Evolutionary conservation across 2,797 vertebrate species (phyloP), one percentile per base, ranked within the genome.

Genomic region (Phyllotis vaccarum): DNA sequence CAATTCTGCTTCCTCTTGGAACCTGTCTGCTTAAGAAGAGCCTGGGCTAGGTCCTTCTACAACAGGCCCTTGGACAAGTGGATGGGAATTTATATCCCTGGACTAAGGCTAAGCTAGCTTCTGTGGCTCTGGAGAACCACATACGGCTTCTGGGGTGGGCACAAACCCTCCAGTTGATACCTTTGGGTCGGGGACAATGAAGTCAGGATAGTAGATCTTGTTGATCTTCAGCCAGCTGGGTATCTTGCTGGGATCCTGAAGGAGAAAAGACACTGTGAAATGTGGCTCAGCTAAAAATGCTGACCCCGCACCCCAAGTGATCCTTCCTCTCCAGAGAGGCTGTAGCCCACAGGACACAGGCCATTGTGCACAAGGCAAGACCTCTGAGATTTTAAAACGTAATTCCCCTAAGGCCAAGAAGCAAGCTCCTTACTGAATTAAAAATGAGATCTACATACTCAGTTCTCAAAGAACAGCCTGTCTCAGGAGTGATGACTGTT

Each of bases 131-230:
- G 40, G 22, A 75, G 76, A 81, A 58, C 24, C 29, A 10, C 64
- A 56, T 72, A 31, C 54, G 90, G 43, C 29, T 40, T 58, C 13
- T 58, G 34, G 9, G 43, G 37, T 66, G 29, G 60, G 31, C 52
- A 10, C 64, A 85, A 72, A 7, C 78, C 40, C 19, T 19, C 4
- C 19, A 70, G 62, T n/a, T 89, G 98, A 98, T 98, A 99, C 99
- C 99, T 99, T 98, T 96, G 99, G 99, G 95, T 99, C 98, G 6
- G 99, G 99, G 92, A 99, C 99, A 46, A 99, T 98, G 98, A 99
- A 99, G 98, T 99, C 99, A 40, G 99, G 99, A 89, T 99, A 99
- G 98, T 99, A 99, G 98, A 99, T 99, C 98, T 99, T 99, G 97
- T 99, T 99, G 86, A 99, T 99, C 98, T 99, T 99, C 95, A 99